Percentiles rank a stretch among this genome's conserved stretches.
Evolutionary conservation across 2,888 invertebrate genomes (phyloP).

Genomic region (Drosophila histrio): DNA sequence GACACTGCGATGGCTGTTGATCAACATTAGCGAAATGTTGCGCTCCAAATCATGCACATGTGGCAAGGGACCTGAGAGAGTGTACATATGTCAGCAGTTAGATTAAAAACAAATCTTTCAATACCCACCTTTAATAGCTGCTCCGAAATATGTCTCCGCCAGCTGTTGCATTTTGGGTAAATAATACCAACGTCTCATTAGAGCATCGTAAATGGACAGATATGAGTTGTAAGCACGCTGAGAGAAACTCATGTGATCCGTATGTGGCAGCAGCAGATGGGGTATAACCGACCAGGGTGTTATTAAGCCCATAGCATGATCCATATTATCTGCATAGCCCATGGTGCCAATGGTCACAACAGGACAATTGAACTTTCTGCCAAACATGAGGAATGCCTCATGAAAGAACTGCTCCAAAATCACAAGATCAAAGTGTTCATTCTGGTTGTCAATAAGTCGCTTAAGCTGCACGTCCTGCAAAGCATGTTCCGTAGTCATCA

Average conservation of each 20-base stretch:
- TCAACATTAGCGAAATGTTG: constrained; percentile 85
- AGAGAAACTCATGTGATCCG: constrained; percentile 83
- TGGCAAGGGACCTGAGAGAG: constrained; percentile 78
- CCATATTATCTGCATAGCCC: constrained; percentile 84
- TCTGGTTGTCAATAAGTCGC: constrained; percentile 77
- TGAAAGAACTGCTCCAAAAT: constrained; percentile 84
- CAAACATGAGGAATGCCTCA: constrained; percentile 84
- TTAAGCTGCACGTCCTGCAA: constrained; percentile 78
- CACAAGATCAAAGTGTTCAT: constrained; percentile 84
- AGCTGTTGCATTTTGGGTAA: constrained; percentile 83
- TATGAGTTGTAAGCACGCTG: constrained; percentile 83
- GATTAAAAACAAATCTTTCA: background rate
- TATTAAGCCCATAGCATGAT: constrained; percentile 82
- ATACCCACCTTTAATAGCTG: constrained; percentile 65
- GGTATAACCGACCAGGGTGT: constrained; percentile 83
- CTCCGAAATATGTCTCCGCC: constrained; percentile 80
- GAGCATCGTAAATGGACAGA: constrained; percentile 77
- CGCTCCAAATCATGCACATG: constrained; percentile 84
- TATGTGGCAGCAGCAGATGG: constrained; percentile 80
- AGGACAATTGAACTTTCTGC: constrained; percentile 84
- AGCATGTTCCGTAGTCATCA: constrained; percentile 80
- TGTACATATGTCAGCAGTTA: background rate
- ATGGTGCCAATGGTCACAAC: constrained; percentile 83
- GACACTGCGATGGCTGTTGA: constrained; percentile 85
- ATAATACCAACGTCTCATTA: constrained; percentile 80